These are phyloP conservation scores for Chaetogeoica ovagalla DNA, from an alignment of 2,888 invertebrate species.

Conservation along the genomic window DNA sequence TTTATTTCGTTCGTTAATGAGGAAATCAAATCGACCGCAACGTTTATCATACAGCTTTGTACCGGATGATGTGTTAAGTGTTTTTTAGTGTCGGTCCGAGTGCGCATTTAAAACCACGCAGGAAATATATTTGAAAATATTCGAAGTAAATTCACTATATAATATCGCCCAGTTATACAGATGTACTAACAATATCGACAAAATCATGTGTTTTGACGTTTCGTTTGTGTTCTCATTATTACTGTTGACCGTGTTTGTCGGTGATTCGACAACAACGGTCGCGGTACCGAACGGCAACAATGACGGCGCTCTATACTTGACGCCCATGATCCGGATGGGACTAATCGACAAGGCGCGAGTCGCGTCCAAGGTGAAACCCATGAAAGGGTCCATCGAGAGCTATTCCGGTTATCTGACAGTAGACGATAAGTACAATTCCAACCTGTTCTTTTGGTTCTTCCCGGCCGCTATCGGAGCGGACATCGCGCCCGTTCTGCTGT, in stretches of 20 bases:
- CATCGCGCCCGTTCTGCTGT: conserved; percentile 63
- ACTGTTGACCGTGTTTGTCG: background rate
- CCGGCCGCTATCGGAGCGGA: conserved; percentile 59
- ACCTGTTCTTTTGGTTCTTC: conserved; percentile 64
- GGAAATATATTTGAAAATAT: too few relatives aligned
- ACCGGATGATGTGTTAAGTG: too few relatives aligned
- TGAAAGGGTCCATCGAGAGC: conserved; percentile 61
- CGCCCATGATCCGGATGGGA: conserved; percentile 37
- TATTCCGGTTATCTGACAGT: conserved; percentile 69
- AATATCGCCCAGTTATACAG: too few relatives aligned
- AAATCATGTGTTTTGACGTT: background rate
- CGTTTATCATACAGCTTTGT: too few relatives aligned
- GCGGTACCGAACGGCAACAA: conserved; percentile 9
- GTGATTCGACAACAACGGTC: background rate
- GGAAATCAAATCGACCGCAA: too few relatives aligned
- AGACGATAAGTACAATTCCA: conserved; percentile 61
- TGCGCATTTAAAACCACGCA: too few relatives aligned
- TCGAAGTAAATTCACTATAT: too few relatives aligned
- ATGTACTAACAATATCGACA: too few relatives aligned
- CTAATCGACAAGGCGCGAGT: conserved; percentile 23
- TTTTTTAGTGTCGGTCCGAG: too few relatives aligned
- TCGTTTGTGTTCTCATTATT: background rate
- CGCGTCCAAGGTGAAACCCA: conserved; percentile 54
- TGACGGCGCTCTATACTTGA: conserved; percentile 35
- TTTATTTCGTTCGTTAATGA: too few relatives aligned